phyloP scores from a whole-genome alignment of 2,113 vertebrate species.

The Chloroceryle aenea region DNA sequence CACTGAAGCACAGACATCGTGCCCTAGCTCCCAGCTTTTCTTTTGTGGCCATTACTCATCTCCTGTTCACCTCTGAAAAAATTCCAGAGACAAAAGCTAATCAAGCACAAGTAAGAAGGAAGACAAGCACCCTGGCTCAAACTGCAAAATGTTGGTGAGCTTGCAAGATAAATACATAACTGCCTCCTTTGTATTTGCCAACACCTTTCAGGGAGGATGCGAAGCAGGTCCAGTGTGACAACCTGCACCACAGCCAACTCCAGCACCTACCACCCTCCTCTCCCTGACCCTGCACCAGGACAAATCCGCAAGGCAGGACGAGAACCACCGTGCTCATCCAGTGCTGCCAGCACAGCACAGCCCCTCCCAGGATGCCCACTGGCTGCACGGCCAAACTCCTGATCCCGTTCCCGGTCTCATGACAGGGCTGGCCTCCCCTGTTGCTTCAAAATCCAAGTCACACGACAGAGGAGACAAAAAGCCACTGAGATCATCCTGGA shows the following conservation, averaged over 20 bases:
- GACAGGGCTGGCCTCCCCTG: not conserved
- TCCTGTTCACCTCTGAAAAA: not conserved
- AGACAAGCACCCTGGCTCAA: not conserved
- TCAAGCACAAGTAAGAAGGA: not conserved
- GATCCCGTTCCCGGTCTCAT: not conserved
- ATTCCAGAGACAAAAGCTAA: not conserved
- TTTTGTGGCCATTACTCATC: accelerated
- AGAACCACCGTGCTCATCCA: accelerated
- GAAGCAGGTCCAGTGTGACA: accelerated
- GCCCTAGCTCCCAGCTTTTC: accelerated
- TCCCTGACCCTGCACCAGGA: accelerated
- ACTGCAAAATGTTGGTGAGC: not conserved
- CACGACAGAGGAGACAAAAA: not conserved
- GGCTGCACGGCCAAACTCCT: not conserved
- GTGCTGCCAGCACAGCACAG: not conserved
- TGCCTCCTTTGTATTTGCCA: not conserved
- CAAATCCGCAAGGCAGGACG: not conserved
- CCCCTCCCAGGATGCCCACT: not conserved
- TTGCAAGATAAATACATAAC: not conserved
- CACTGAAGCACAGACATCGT: accelerated
- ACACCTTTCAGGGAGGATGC: not conserved
- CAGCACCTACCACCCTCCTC: not conserved
- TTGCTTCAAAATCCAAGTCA: constrained; percentile 5
- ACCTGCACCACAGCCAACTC: not conserved
- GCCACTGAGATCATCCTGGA: not conserved